Evolutionary conservation across 2,113 vertebrate genomes (phyloP).

Genomic region (Halichoeres trimaculatus): DNA sequence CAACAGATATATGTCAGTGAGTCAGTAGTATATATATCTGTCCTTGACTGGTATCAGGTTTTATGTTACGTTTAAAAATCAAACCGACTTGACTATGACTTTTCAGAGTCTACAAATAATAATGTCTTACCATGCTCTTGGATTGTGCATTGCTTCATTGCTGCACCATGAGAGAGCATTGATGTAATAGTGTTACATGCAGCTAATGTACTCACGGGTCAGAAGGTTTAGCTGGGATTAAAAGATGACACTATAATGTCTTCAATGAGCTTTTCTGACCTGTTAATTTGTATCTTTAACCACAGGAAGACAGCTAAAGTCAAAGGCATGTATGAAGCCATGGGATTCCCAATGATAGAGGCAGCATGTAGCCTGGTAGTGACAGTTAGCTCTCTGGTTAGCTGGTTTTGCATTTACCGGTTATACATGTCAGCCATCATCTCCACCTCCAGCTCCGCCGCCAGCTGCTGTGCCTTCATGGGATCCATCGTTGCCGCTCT

Average conservation of each 20-base stretch:
- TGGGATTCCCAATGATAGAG: background rate
- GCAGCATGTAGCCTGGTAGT: background rate
- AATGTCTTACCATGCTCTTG: no score
- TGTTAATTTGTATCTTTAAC: background rate
- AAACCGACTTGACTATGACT: no score
- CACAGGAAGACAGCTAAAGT: accelerated
- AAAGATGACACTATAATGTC: background rate
- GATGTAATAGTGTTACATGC: background rate
- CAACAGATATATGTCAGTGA: no score
- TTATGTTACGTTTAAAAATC: no score
- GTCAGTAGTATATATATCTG: no score
- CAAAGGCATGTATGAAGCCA: background rate
- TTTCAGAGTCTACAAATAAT: no score
- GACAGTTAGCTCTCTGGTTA: background rate
- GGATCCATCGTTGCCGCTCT: conserved; percentile 84
- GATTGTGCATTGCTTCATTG: no score
- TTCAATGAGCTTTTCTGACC: background rate
- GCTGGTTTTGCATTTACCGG: conserved; percentile 81
- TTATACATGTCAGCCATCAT: conserved; percentile 99
- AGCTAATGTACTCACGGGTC: no score
- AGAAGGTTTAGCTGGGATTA: no score
- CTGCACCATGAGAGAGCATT: background rate
- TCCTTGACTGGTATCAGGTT: no score
- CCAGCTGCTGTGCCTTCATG: conserved; percentile 93
- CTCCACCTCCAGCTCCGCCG: conserved; percentile 96